These are phyloP conservation scores for Didymodactylos carnosus DNA, from an alignment of 2,888 invertebrate species.

Conservation along the genomic window DNA sequence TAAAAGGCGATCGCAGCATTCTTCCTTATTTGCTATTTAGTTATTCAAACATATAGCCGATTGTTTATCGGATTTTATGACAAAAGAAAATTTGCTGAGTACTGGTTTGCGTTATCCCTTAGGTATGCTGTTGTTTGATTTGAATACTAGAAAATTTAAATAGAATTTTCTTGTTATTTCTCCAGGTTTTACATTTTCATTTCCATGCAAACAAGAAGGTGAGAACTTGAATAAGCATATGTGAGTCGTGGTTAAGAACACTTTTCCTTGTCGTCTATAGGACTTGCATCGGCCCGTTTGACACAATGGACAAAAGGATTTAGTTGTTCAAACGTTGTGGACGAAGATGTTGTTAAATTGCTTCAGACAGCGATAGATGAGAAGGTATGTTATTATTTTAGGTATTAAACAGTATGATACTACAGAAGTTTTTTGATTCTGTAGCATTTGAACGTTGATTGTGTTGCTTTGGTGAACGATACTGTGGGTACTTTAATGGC, in stretches of 20 bases:
- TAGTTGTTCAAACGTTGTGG: conserved; percentile 69
- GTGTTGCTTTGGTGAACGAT: conserved; percentile 83
- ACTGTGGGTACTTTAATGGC: conserved; percentile 94
- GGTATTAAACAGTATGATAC: background rate
- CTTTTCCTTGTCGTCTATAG: no score
- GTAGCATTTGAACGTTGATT: conserved; percentile 72
- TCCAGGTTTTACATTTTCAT: conserved; percentile 91
- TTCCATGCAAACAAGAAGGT: conserved; percentile 66
- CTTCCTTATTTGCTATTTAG: background rate
- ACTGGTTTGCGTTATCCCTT: background rate
- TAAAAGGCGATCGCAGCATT: background rate
- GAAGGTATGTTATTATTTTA: background rate
- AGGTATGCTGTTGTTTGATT: no score
- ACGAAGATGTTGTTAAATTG: conserved; percentile 67
- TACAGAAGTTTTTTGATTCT: conserved; percentile 12
- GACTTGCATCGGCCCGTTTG: conserved; percentile 62
- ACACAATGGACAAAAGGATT: conserved; percentile 92
- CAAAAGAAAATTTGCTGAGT: background rate
- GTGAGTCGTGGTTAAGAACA: no score
- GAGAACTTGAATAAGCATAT: no score
- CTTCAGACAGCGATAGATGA: conserved; percentile 63
- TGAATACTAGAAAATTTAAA: no score
- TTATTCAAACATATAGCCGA: background rate
- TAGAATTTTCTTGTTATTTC: background rate
- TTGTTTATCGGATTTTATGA: background rate